A percentile compares a stretch with the other conserved stretches of the same genome.
phyloP scores from a whole-genome alignment of 1,140 invertebrate species.

The Wasmannia auropunctata region DNA sequence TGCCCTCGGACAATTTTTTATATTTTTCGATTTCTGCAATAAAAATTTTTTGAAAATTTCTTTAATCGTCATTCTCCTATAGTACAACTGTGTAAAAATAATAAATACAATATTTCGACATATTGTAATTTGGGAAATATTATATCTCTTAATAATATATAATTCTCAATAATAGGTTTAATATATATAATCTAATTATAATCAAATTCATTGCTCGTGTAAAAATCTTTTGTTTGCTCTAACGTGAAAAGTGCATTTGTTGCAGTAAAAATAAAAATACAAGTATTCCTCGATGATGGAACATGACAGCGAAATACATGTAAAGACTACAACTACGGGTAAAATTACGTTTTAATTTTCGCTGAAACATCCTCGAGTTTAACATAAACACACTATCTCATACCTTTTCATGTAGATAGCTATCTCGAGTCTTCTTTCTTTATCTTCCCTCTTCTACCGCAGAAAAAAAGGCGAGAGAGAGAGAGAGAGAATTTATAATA shows the following conservation, averaged over 20 bases:
- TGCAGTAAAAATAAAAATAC: neutral
- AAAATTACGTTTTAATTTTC: conserved; percentile 46
- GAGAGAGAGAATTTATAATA: neutral
- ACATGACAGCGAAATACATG: neutral
- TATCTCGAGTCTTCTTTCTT: neutral
- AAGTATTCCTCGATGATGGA: neutral
- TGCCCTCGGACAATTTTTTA: no score
- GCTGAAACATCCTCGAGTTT: neutral
- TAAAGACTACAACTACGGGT: neutral
- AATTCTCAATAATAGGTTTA: neutral
- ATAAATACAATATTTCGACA: neutral
- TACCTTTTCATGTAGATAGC: neutral
- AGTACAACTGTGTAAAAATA: neutral
- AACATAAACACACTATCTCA: neutral
- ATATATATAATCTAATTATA: neutral
- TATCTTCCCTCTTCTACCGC: neutral
- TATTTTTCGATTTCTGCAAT: no score
- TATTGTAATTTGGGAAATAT: neutral
- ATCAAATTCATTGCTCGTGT: neutral
- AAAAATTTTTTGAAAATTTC: no score
- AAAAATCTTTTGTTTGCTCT: neutral
- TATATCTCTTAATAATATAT: neutral
- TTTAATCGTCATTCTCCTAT: neutral
- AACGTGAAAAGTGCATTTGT: neutral
- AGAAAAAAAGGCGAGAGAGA: neutral